A percentile compares a stretch with the other conserved stretches of the same genome.
phyloP scores from a whole-genome alignment of 2,113 vertebrate species.

The Mustela nigripes region DNA sequence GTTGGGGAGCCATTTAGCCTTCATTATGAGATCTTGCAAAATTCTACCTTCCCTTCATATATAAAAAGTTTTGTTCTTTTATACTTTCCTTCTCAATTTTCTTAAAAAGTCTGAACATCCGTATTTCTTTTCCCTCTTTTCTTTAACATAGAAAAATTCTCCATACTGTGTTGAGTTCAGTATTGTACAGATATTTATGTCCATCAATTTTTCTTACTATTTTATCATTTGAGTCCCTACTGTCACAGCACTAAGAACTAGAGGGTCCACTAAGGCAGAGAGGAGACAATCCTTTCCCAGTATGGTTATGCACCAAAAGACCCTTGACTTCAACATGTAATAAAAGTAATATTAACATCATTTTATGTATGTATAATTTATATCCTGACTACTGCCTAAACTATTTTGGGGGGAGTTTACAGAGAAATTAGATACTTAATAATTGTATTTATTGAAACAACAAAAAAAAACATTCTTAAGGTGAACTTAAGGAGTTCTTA shows the following conservation, averaged over 20 bases:
- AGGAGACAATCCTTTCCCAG: background rate
- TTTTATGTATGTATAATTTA: constrained; percentile 13
- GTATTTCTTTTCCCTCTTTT: background rate
- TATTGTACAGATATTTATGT: background rate
- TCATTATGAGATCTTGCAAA: constrained; percentile 5
- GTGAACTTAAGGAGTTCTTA: background rate
- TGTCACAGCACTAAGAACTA: background rate
- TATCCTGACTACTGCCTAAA: background rate
- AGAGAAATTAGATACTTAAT: background rate
- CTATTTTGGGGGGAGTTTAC: background rate
- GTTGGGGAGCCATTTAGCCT: background rate
- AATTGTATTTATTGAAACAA: background rate
- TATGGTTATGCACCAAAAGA: background rate
- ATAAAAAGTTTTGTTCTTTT: background rate
- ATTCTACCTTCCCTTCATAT: background rate
- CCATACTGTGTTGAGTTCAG: background rate
- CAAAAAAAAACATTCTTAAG: background rate
- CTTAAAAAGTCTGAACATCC: background rate
- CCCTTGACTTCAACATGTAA: background rate
- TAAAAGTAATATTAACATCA: background rate
- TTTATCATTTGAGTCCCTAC: background rate
- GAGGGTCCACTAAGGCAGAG: background rate
- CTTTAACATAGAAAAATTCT: background rate
- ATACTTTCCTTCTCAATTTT: background rate
- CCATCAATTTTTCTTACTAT: background rate